phyloP scores from a whole-genome alignment of 2,888 invertebrate genomes.

The Litoditis marina region DNA sequence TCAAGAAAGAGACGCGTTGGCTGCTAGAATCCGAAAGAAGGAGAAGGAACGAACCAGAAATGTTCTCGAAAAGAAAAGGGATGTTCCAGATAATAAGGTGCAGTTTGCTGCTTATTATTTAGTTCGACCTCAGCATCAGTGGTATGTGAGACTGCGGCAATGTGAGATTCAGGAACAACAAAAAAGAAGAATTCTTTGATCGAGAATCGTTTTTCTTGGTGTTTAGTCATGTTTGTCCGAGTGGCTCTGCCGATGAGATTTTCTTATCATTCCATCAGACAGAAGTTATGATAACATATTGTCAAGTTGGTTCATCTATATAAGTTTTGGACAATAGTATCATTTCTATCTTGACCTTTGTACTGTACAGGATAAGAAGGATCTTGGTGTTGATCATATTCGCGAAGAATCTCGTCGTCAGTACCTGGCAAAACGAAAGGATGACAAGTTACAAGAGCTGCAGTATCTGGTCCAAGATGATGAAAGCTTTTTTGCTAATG shows the following conservation, averaged over 20 bases:
- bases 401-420: conserved; percentile 85
- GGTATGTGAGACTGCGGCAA: too few relatives aligned
- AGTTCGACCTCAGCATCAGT: not conserved
- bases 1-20: conserved; percentile 85
- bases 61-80: conserved; percentile 65
- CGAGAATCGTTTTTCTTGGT: too few relatives aligned
- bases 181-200: too few relatives aligned
- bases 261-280: too few relatives aligned
- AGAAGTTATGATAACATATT: too few relatives aligned
- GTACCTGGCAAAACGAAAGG: conserved; percentile 91
- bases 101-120: too few relatives aligned
- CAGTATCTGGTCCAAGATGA: conserved; percentile 93
- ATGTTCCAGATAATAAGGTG: conserved; percentile 66
- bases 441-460: conserved; percentile 89
- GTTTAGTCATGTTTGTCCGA: too few relatives aligned
- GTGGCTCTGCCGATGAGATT: too few relatives aligned
- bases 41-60: conserved; percentile 86
- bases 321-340: too few relatives aligned
- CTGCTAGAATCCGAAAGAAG: conserved; percentile 79
- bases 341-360: too few relatives aligned
- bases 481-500: conserved; percentile 86
- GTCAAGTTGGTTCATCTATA: too few relatives aligned
- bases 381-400: conserved; percentile 65
- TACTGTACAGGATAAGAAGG: conserved; percentile 27
- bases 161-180: too few relatives aligned